Conservation (phyloP, 1,140 invertebrate genomes). For the Hylaeus anthracinus region DNA sequence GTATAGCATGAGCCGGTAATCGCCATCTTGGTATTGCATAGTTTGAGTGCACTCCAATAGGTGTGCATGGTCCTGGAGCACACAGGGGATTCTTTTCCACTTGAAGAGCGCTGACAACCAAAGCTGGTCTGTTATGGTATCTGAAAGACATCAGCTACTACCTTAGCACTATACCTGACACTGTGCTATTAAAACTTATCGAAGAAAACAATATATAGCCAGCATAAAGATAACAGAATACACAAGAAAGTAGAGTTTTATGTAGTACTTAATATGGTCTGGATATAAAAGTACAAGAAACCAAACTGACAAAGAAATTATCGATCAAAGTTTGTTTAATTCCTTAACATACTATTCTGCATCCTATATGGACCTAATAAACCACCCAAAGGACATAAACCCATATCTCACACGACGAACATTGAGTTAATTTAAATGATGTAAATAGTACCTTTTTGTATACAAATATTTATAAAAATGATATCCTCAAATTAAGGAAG, state of each 20-base stretch:
- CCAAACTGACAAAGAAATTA: slow-evolving; percentile 13
- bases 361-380: too few species aligned
- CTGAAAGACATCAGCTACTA: slow-evolving; percentile 82
- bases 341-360: too few species aligned
- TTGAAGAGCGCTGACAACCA: slow-evolving; percentile 95
- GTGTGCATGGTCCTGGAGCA: slow-evolving; percentile 88
- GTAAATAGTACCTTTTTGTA: too few species aligned
- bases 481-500: too few species aligned
- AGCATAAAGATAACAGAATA: slow-evolving; percentile 46
- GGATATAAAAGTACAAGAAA: slow-evolving; percentile 3
- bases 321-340: background rate
- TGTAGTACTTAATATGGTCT: slow-evolving; percentile 10
- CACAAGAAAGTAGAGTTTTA: background rate
- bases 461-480: too few species aligned
- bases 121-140: slow-evolving; percentile 95
- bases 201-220: slow-evolving; percentile 25
- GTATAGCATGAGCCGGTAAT: slow-evolving; percentile 81
- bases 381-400: too few species aligned
- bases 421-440: too few species aligned
- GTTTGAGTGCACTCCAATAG: slow-evolving; percentile 77
- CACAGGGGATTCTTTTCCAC: slow-evolving; percentile 95
- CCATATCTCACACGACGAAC: too few species aligned
- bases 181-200: slow-evolving; percentile 40
- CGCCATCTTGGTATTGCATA: slow-evolving; percentile 80
- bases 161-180: slow-evolving; percentile 70